A percentile compares a stretch with the other conserved stretches of the same genome.
Conservation (phyloP, 1,140 invertebrate genomes). For the Pachyrhynchus sulphureomaculatus region DNA sequence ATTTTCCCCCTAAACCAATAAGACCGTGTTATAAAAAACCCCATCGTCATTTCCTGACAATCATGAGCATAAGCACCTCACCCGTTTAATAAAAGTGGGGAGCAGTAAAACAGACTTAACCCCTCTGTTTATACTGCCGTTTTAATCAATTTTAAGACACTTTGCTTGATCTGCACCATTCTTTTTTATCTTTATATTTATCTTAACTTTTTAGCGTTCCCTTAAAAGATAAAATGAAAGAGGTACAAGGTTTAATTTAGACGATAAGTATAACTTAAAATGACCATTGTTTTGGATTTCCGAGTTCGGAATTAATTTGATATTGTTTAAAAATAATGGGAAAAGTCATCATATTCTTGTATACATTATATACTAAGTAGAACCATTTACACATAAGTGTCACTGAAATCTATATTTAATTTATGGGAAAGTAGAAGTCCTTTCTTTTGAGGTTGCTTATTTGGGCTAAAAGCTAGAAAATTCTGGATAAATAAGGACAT, state of each 20-base stretch:
- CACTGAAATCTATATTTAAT: too few species aligned
- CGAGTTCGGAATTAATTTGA: too few species aligned
- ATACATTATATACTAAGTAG: too few species aligned
- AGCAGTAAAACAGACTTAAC: constrained; percentile 39
- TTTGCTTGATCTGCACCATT: constrained; percentile 42
- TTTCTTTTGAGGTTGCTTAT: too few species aligned
- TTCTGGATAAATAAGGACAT: too few species aligned
- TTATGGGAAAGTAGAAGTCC: too few species aligned
- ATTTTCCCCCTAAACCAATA: constrained; percentile 17
- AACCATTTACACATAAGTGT: too few species aligned
- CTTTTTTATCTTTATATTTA: constrained; percentile 47
- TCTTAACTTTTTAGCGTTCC: constrained; percentile 45
- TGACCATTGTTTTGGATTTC: too few species aligned
- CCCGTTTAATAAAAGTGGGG: constrained; percentile 17
- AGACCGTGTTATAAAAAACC: constrained; percentile 13
- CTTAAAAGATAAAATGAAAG: constrained; percentile 44
- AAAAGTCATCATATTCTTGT: too few species aligned
- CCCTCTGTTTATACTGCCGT: constrained; percentile 42
- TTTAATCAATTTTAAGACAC: constrained; percentile 50
- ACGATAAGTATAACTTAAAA: too few species aligned
- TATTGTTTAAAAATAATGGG: too few species aligned
- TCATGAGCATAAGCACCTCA: constrained; percentile 12
- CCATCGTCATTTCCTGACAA: constrained; percentile 13
- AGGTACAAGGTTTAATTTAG: background rate
- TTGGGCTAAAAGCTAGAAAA: too few species aligned